phyloP scores from a whole-genome alignment of 1,140 invertebrate genomes.

The Psix sp. region DNA sequence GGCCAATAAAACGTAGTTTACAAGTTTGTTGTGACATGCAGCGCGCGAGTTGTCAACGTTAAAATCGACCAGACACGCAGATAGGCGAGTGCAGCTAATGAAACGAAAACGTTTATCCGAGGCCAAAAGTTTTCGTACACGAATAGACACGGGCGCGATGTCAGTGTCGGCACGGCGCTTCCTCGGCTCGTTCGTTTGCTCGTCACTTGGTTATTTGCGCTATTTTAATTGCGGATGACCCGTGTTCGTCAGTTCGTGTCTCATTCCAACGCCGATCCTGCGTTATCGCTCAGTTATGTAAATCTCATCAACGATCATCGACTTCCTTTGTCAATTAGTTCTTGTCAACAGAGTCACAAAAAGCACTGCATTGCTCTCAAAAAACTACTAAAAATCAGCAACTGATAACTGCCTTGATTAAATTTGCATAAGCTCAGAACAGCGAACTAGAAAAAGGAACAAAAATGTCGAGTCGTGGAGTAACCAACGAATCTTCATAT shows the following conservation, averaged over 20 bases:
- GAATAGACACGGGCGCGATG: constrained; percentile 20
- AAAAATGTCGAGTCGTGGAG: constrained; percentile 73
- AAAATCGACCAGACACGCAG: background rate
- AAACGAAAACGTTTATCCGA: constrained; percentile 12
- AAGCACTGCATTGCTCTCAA: background rate
- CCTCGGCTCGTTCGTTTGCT: constrained; percentile 3
- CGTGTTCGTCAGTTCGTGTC: background rate
- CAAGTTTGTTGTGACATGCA: no score
- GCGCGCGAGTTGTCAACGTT: background rate
- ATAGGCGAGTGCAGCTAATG: constrained; percentile 2
- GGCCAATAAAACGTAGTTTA: no score
- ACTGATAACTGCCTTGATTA: no score
- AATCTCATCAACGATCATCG: background rate
- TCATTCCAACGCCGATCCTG: constrained; percentile 7
- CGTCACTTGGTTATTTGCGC: background rate
- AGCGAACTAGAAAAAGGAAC: constrained; percentile 8
- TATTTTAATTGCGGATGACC: constrained; percentile 12
- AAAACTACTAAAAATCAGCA: background rate
- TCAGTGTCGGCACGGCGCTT: constrained; percentile 16
- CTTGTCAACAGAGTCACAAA: background rate
- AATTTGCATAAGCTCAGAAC: no score
- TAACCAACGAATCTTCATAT: constrained; percentile 64
- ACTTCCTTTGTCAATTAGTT: constrained; percentile 3
- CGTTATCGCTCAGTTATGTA: constrained; percentile 24
- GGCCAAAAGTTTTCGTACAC: constrained; percentile 31